A percentile compares a stretch with the other conserved stretches of the same genome.
These are phyloP conservation scores for Drosophila santomea DNA, from an alignment of 1,140 invertebrate genomes.

Conservation along the genomic window DNA sequence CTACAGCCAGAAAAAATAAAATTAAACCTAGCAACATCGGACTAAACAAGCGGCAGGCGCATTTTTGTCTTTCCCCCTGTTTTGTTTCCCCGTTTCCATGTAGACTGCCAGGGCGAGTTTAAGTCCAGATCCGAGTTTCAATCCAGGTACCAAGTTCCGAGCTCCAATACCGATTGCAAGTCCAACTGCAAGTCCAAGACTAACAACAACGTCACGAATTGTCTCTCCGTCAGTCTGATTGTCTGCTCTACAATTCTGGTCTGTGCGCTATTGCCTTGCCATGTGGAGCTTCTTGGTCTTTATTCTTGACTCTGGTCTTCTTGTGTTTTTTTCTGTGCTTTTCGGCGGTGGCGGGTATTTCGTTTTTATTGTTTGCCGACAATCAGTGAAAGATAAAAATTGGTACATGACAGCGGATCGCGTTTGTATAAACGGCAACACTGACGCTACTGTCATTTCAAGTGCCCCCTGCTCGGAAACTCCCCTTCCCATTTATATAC, in stretches of 20 bases:
- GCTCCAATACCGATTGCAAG: constrained; percentile 11
- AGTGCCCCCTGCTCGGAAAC: constrained; percentile 45
- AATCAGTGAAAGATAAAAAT: constrained; percentile 84
- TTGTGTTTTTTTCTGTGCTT: constrained; percentile 27
- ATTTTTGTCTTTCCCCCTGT: constrained; percentile 57
- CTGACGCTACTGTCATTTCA: constrained; percentile 81
- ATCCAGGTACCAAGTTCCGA: constrained; percentile 19
- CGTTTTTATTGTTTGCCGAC: constrained; percentile 83
- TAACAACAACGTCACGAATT: constrained; percentile 84
- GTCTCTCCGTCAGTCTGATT: constrained; percentile 69
- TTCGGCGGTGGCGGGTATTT: constrained; percentile 60
- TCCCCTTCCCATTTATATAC: neutral
- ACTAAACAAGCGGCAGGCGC: constrained; percentile 51
- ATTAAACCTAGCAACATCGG: constrained; percentile 49
- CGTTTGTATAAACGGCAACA: constrained; percentile 84
- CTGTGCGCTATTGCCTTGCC: constrained; percentile 47
- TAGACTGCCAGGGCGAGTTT: neutral
- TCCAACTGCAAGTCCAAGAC: constrained; percentile 69
- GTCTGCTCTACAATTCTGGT: constrained; percentile 75
- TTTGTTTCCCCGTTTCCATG: constrained; percentile 9
- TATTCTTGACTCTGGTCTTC: constrained; percentile 17
- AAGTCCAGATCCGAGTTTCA: constrained; percentile 18
- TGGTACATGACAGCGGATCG: constrained; percentile 84
- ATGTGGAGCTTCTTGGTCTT: constrained; percentile 32
- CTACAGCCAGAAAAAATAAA: constrained; percentile 27